phyloP scores from a whole-genome alignment of 2,888 invertebrate species.

The Chrysodeixis includens region DNA sequence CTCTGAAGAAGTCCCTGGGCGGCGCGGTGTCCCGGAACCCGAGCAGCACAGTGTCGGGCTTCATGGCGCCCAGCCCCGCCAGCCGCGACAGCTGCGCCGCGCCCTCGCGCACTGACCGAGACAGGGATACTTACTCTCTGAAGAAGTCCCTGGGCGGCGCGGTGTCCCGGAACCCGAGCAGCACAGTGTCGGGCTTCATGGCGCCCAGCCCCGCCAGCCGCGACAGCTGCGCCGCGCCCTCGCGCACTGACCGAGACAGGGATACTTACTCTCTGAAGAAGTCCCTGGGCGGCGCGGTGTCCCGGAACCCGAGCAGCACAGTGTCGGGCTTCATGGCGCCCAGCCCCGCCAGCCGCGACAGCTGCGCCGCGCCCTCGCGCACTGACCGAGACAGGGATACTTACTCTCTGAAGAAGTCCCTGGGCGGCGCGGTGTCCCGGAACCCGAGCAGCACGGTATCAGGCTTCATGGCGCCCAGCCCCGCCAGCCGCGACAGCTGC shows the following conservation, averaged over 20 bases:
- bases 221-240: conserved; percentile 97
- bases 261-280: conserved; percentile 94
- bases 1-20: conserved; percentile 94
- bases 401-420: conserved; percentile 94
- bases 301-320: conserved; percentile 97
- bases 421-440: conserved; percentile 93
- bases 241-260: conserved; percentile 94
- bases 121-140: conserved; percentile 92
- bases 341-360: conserved; percentile 97
- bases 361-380: conserved; percentile 96
- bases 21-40: conserved; percentile 96
- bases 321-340: conserved; percentile 99
- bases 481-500: conserved; percentile 96
- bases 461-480: conserved; percentile 99
- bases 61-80: conserved; percentile 99
- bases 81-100: conserved; percentile 97
- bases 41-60: conserved; percentile 98
- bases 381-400: conserved; percentile 94
- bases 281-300: conserved; percentile 92
- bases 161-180: conserved; percentile 97
- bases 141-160: conserved; percentile 94
- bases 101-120: conserved; percentile 95
- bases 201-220: conserved; percentile 98
- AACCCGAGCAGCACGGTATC: conserved; percentile 99
- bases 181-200: conserved; percentile 99